Evolutionary conservation across 2,113 vertebrate species (phyloP).

Genomic region (Amphiprion ocellaris): DNA sequence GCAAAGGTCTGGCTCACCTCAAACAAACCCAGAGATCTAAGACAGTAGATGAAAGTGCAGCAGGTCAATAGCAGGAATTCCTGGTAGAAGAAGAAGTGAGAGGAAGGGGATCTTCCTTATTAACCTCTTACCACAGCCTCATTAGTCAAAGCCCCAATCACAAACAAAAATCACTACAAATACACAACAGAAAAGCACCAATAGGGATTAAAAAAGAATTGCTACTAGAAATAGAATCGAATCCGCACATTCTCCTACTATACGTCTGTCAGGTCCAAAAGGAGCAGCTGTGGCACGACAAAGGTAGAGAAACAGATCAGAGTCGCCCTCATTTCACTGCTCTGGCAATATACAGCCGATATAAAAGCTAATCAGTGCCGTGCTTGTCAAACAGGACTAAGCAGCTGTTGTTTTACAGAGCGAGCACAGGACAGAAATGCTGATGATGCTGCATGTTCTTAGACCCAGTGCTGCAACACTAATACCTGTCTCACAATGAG

Average conservation of each 20-base stretch:
- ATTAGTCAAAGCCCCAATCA: neutral
- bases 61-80: neutral
- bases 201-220: neutral
- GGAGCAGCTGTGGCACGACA: constrained; percentile 16
- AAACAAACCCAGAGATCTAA: neutral
- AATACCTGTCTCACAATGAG: constrained; percentile 29
- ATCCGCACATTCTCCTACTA: neutral
- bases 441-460: constrained; percentile 27
- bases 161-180: neutral
- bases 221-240: neutral
- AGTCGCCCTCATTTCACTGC: constrained; percentile 21
- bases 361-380: constrained; percentile 43
- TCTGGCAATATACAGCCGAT: constrained; percentile 23
- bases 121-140: too few species aligned
- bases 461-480: constrained; percentile 15
- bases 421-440: constrained; percentile 24
- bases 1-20: too few species aligned
- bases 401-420: constrained; percentile 54
- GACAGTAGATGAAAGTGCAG: neutral
- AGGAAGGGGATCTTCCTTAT: too few species aligned
- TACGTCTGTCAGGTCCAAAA: neutral
- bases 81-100: neutral
- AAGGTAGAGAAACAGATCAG: constrained; percentile 17
- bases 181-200: neutral
- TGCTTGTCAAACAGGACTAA: constrained; percentile 42